These are phyloP conservation scores for Drosophila bocqueti DNA, from an alignment of 1,140 invertebrate species.

Conservation along the genomic window DNA sequence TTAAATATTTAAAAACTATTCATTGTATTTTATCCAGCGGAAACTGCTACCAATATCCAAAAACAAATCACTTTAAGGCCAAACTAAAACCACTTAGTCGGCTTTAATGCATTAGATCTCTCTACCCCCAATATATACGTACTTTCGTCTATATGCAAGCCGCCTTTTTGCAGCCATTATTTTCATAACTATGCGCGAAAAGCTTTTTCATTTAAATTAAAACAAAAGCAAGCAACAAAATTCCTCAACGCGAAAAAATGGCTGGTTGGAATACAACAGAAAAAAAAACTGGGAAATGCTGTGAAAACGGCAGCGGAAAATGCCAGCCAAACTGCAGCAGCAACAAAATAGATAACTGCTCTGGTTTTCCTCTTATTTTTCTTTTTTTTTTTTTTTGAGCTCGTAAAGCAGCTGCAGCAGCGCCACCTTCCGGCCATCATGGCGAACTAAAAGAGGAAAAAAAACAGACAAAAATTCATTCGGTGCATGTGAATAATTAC, in stretches of 20 bases:
- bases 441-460: constrained; percentile 30
- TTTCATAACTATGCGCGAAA: constrained; percentile 80
- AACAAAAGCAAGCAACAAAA: constrained; percentile 47
- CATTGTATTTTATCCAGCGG: neutral
- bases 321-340: constrained; percentile 52
- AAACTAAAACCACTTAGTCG: constrained; percentile 40
- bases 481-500: constrained; percentile 75
- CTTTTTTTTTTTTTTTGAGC: constrained; percentile 43
- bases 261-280: constrained; percentile 2
- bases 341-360: constrained; percentile 67
- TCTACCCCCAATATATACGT: neutral
- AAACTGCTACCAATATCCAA: neutral
- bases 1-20: neutral
- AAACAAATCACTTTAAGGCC: constrained; percentile 41
- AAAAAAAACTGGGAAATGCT: constrained; percentile 57
- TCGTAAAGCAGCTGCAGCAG: constrained; percentile 80
- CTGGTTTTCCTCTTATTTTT: constrained; percentile 25
- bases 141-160: neutral
- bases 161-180: constrained; percentile 59
- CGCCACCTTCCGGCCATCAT: constrained; percentile 71
- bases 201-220: constrained; percentile 82
- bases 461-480: constrained; percentile 45
- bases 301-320: constrained; percentile 74
- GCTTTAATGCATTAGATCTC: constrained; percentile 52
- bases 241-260: constrained; percentile 26